Conservation (phyloP, 92 coral and sea anemone species). For the Heteractis magnifica region DNA sequence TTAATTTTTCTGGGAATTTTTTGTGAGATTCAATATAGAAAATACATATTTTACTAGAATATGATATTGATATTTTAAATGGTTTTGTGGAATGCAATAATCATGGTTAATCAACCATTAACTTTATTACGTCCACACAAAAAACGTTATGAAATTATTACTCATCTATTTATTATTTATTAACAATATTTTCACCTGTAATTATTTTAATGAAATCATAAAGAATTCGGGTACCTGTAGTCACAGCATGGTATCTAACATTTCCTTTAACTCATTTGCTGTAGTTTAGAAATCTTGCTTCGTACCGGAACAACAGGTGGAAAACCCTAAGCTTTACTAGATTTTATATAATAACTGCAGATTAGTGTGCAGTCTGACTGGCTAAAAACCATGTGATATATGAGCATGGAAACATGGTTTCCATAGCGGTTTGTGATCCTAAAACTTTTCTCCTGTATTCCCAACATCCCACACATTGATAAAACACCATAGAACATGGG, state of each 20-base stretch:
- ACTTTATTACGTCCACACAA: not conserved
- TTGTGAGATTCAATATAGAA: not conserved
- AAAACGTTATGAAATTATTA: not conserved
- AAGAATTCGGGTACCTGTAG: not conserved
- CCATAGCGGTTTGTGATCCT: too few species aligned
- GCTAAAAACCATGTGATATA: too few species aligned
- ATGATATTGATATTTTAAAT: not conserved
- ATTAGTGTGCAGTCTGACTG: too few species aligned
- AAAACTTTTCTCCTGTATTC: too few species aligned
- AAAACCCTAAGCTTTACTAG: too few species aligned
- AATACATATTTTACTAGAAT: not conserved
- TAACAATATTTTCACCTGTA: not conserved
- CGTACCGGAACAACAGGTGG: not conserved
- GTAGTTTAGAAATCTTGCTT: not conserved
- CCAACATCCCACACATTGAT: too few species aligned
- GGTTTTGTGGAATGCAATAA: not conserved
- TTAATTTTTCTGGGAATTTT: not conserved
- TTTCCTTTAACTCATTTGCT: not conserved
- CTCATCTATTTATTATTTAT: not conserved
- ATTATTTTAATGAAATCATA: not conserved
- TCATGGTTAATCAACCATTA: constrained; percentile 1
- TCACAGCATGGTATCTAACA: not conserved
- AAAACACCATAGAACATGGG: too few species aligned
- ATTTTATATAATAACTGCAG: too few species aligned
- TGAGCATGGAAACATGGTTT: too few species aligned